phyloP scores from a whole-genome alignment of 1,140 invertebrate species.

The Brachionus koreanus region DNA sequence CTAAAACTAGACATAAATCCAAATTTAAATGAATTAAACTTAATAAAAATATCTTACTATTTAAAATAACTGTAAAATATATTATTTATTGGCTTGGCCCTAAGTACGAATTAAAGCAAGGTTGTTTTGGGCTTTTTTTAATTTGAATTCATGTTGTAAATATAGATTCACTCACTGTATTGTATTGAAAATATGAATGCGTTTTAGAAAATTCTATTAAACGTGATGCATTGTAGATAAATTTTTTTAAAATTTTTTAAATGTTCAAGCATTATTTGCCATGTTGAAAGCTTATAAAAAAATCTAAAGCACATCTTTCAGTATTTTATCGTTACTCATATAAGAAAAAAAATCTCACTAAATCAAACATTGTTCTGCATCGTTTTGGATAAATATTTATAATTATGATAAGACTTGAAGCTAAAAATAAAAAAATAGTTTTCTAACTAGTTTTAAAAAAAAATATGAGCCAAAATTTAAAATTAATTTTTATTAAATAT shows the following conservation, averaged over 20 bases:
- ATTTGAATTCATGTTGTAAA: not conserved
- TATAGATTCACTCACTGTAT: not conserved
- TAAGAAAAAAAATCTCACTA: not conserved
- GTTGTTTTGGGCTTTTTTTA: not conserved
- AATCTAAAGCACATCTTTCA: not conserved
- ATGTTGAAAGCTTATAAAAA: not conserved
- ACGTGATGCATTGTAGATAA: not conserved
- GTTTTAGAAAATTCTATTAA: not conserved
- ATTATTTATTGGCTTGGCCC: not conserved
- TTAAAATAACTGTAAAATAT: not conserved
- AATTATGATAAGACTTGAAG: too few relatives aligned
- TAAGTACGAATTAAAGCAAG: not conserved
- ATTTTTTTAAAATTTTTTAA: not conserved
- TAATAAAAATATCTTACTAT: not conserved
- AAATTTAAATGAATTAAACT: not conserved
- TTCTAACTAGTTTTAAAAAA: too few relatives aligned
- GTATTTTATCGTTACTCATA: not conserved
- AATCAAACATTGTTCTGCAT: too few relatives aligned
- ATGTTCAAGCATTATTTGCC: not conserved
- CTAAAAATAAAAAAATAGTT: too few relatives aligned
- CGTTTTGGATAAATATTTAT: too few relatives aligned
- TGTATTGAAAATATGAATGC: not conserved
- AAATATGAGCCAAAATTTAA: too few relatives aligned
- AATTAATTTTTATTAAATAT: too few relatives aligned
- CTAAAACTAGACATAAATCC: not conserved